Evolutionary conservation across 2,888 invertebrate species (phyloP).

Genomic region (Slavum lentiscoides): DNA sequence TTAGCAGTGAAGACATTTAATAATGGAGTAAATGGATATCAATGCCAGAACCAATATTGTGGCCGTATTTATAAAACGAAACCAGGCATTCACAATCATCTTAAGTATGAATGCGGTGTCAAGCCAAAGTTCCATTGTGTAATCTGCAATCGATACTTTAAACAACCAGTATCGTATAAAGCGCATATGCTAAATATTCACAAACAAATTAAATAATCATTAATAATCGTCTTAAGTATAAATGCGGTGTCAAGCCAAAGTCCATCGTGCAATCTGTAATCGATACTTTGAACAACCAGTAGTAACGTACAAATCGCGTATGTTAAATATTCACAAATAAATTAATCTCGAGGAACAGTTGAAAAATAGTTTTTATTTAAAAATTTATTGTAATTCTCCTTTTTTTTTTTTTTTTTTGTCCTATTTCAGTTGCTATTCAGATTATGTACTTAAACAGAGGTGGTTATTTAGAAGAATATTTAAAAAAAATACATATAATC

Average conservation of each 20-base stretch:
- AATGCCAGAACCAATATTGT: slow-evolving; percentile 48
- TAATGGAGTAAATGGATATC: slow-evolving; percentile 2
- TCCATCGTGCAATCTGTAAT: slow-evolving; percentile 66
- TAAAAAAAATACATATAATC: too few species aligned
- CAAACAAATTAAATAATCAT: slow-evolving; percentile 57
- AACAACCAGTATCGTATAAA: slow-evolving; percentile 43
- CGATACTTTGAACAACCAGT: slow-evolving; percentile 49
- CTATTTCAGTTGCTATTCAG: too few species aligned
- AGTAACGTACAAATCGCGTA: slow-evolving; percentile 38
- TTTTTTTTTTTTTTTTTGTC: too few species aligned
- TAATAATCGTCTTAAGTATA: slow-evolving; percentile 67
- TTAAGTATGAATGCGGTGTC: slow-evolving; percentile 66
- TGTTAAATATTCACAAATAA: slow-evolving; percentile 41
- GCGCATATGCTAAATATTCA: slow-evolving; percentile 46
- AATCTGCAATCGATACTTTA: slow-evolving; percentile 59
- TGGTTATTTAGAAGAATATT: too few species aligned
- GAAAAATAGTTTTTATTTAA: too few species aligned
- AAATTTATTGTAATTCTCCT: not conserved
- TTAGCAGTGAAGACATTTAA: not conserved
- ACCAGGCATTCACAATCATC: slow-evolving; percentile 65
- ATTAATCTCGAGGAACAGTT: not conserved
- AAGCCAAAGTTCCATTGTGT: slow-evolving; percentile 68
- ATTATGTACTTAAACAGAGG: too few species aligned
- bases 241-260: slow-evolving; percentile 67
- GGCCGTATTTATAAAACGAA: slow-evolving; percentile 50